Evolutionary conservation across 2,888 invertebrate species (phyloP).

Genomic region (Ennomos erosarius): DNA sequence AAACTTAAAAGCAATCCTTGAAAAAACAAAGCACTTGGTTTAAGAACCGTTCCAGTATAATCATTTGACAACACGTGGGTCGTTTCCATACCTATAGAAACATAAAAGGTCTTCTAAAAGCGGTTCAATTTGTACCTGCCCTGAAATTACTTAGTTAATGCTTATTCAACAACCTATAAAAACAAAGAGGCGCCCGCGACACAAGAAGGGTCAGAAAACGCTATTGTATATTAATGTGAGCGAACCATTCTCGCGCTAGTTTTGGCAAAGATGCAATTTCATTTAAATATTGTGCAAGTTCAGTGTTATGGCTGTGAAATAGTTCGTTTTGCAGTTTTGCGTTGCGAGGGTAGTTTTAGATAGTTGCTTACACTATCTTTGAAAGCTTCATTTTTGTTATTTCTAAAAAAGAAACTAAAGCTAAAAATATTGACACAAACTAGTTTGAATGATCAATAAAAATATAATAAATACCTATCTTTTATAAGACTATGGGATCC

Average conservation of each 20-base stretch:
- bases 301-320: conserved; percentile 72
- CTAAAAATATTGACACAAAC: too few species aligned
- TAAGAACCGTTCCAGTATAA: conserved; percentile 37
- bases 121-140: conserved; percentile 63
- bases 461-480: too few species aligned
- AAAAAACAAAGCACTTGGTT: neutral
- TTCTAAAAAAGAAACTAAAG: too few species aligned
- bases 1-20: conserved; percentile 3
- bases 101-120: conserved; percentile 58
- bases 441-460: too few species aligned
- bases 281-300: conserved; percentile 85
- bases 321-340: conserved; percentile 50
- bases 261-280: conserved; percentile 85
- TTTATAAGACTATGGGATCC: too few species aligned
- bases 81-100: conserved; percentile 47
- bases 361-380: too few species aligned
- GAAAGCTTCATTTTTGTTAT: too few species aligned
- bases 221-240: conserved; percentile 81
- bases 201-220: conserved; percentile 74
- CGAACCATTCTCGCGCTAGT: conserved; percentile 76
- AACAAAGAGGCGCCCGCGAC: conserved; percentile 74
- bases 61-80: conserved; percentile 41
- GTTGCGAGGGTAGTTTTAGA: too few species aligned
- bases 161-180: conserved; percentile 81
- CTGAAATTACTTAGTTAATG: conserved; percentile 74